Evolutionary conservation across 1,140 invertebrate genomes (phyloP), one percentile per base, ranked within the genome.

Genomic region (Drosophila eugracilis): DNA sequence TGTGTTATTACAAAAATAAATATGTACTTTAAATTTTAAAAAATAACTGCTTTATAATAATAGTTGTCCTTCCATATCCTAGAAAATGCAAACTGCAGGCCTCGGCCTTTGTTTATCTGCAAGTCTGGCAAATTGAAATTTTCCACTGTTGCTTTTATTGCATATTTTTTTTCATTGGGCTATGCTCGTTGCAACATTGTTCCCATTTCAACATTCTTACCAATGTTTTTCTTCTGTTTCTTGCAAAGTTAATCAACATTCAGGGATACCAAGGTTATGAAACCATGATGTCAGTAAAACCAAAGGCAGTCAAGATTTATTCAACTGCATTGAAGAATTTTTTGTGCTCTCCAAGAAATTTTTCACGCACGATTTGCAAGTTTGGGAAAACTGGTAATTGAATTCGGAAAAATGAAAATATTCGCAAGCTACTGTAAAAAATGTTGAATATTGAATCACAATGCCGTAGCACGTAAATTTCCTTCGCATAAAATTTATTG

Each of bases 331-430:
- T 28, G 6, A 12, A 15, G 34, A 60, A 57, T 28, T 14, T 57
- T 22, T 26, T n/a, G 19, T 10, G 3, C 14, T 15, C 3, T n/a
- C n/a, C n/a, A n/a, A n/a, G n/a, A 15, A 39, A 49, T 36, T 42
- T 67, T 28, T n/a, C 37, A 30, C 26, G 52, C 41, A 70, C 22
- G 30, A 42, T 34, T 50, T 41, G 44, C 24, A 19, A 42, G n/a
- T 26, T 22, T n/a, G n/a, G n/a, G 21, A 9, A 50, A 19, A n/a
- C 26, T 41, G 48, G 49, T 45, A 60, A 66, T 72, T 76, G 21
- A 14, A 53, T 59, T 59, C 19, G 14, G 17, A 19, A 6, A 73
- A 10, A 17, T 21, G 22, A 37, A 52, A 60, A 28, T 28, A 30
- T 30, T 24, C 24, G 12, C 5, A 15, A 42, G 22, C 3, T 12